Base-by-base conservation (phyloP, 1,140 invertebrate species). In the Drosophila pallidifrons region DNA sequence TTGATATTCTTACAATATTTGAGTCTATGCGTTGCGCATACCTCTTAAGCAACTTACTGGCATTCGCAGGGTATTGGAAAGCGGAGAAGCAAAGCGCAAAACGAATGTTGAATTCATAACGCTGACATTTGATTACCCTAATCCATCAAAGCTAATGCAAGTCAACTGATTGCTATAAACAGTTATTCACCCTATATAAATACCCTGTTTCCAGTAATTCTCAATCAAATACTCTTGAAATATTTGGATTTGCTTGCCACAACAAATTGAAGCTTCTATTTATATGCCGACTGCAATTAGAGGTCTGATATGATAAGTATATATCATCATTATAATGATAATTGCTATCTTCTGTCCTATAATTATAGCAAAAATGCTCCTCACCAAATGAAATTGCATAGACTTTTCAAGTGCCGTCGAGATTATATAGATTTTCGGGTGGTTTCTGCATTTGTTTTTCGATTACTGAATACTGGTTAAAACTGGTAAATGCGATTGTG, bases 61-160 rank as follows among this genome's bases (percentile, higher is more conserved):
- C n/a, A 13, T 54, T 30, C 8, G 6, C 41, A 54, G n/a, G 51
- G 51, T 35, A 43, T 57, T 45, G 28, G 16, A 28, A 45, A 41
- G 32, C 32, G 54, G 15, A 41, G 30, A 59, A 58, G 43, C 41
- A 15, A 15, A 47, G 41, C 8, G 3, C 16, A 45, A 58, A 66
- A 66, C 45, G 47, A 54, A 74, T 45, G 38, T 35, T 47, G 47
- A 45, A 20, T 41, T 60, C 30, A 47, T 11, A 45, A 60, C 64
- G 49, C 32, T 43, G 65, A 74, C 65, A 41, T 8, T 49, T 69
- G 49, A 74, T 55, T 74, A 74, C 71, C 3, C 65, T 74, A 52
- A 47, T 60, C 35, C 30, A 65, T 65, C 63, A 65, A 16, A 65
- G 15, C 51, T 32, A 46, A 64, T 43, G 49, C 32, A 7, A 52